A percentile compares a stretch with the other conserved stretches of the same genome.
phyloP scores from a whole-genome alignment of 2,888 invertebrate genomes.

The Hyposoter didymator region DNA sequence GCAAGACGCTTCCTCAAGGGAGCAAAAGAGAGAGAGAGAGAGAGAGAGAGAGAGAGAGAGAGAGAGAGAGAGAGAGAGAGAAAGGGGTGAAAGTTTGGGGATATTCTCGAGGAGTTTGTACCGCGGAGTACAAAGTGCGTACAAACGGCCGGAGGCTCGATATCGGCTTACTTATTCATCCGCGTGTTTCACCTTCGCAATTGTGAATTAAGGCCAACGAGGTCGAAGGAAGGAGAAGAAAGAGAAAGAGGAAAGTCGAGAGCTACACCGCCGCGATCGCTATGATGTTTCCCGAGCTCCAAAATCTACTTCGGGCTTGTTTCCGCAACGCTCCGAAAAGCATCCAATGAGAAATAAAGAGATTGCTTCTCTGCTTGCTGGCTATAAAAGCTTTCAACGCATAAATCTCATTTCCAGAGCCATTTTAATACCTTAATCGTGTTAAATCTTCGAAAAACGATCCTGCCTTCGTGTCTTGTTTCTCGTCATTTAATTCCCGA shows the following conservation, averaged over 20 bases:
- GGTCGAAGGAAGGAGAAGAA: slow-evolving; percentile 51
- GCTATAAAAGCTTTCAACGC: slow-evolving; percentile 70
- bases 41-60: slow-evolving; percentile 44
- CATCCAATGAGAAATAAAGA: slow-evolving; percentile 36
- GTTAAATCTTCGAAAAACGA: slow-evolving; percentile 56
- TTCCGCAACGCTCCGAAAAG: slow-evolving; percentile 45
- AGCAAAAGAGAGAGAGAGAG: slow-evolving; percentile 43
- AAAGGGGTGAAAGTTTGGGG: slow-evolving; percentile 51
- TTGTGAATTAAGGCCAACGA: slow-evolving; percentile 69
- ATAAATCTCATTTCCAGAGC: slow-evolving; percentile 60
- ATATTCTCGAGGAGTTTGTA: slow-evolving; percentile 73
- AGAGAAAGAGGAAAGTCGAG: slow-evolving; percentile 53
- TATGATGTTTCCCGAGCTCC: slow-evolving; percentile 27
- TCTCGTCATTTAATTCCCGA: slow-evolving; percentile 8
- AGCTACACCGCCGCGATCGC: slow-evolving; percentile 23
- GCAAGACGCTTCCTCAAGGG: slow-evolving; percentile 48
- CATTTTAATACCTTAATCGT: slow-evolving; percentile 58
- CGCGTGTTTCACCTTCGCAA: slow-evolving; percentile 75
- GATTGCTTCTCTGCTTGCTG: slow-evolving; percentile 47
- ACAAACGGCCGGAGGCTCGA: slow-evolving; percentile 80
- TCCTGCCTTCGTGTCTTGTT: slow-evolving; percentile 31
- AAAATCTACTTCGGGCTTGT: slow-evolving; percentile 30
- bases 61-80: slow-evolving; percentile 44
- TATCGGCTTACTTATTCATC: slow-evolving; percentile 84
- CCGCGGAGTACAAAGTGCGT: slow-evolving; percentile 81